These are phyloP conservation scores for Coptodon rendalli DNA, from an alignment of 2,113 vertebrate species.

Conservation along the genomic window DNA sequence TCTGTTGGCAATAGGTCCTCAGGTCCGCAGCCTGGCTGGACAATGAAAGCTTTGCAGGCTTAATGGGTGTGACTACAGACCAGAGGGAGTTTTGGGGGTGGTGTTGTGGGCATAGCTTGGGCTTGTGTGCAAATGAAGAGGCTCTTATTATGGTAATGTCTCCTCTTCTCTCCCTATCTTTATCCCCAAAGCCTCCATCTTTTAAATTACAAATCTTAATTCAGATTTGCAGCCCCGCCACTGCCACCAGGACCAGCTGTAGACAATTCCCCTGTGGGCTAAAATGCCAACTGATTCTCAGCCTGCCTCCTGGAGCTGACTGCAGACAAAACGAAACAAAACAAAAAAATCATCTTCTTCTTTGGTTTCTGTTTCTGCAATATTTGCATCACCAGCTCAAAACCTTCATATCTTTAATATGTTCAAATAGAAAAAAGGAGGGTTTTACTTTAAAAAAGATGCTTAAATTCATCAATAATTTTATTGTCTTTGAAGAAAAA, in stretches of 20 bases:
- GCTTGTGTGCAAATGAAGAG: slow-evolving; percentile 76
- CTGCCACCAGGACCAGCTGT: slow-evolving; percentile 32
- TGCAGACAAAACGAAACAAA: neutral
- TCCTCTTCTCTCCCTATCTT: slow-evolving; percentile 53
- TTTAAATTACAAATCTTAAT: slow-evolving; percentile 75
- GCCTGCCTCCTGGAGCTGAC: neutral
- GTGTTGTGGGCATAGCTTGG: slow-evolving; percentile 31
- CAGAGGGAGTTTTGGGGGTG: slow-evolving; percentile 29
- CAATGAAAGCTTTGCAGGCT: slow-evolving; percentile 67
- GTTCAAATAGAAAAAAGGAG: neutral
- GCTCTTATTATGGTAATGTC: slow-evolving; percentile 75
- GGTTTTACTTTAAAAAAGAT: neutral
- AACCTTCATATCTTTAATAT: neutral
- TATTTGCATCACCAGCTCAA: neutral
- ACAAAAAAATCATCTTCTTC: neutral
- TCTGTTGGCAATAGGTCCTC: slow-evolving; percentile 59
- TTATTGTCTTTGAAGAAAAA: neutral
- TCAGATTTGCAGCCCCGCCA: slow-evolving; percentile 3
- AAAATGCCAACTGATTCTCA: slow-evolving; percentile 17
- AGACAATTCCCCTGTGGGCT: slow-evolving; percentile 3
- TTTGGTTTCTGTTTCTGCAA: neutral
- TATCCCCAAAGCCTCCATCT: slow-evolving; percentile 49
- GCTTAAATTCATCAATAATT: neutral
- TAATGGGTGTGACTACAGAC: slow-evolving; percentile 67
- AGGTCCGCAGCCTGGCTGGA: slow-evolving; percentile 56